Conservation (phyloP, 2,888 invertebrate genomes). For the Chrysolina haemoptera region DNA sequence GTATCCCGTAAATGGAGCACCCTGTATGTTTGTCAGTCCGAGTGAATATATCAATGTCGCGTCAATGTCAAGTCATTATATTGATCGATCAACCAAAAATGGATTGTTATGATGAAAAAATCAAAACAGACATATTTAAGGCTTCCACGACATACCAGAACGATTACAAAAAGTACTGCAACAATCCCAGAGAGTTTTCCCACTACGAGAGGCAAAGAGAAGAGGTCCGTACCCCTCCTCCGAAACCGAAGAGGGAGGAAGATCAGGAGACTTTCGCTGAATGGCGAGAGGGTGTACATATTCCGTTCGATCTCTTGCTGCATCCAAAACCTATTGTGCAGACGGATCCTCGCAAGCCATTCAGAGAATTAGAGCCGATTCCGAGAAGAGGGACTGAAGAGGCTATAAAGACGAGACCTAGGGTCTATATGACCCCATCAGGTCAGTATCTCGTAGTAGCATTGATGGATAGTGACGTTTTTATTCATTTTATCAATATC, state of each 20-base stretch:
- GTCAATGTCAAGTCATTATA: neutral
- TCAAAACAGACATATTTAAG: slow-evolving; percentile 58
- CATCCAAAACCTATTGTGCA: slow-evolving; percentile 62
- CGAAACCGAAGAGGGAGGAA: slow-evolving; percentile 44
- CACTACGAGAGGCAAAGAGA: slow-evolving; percentile 49
- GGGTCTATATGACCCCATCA: slow-evolving; percentile 65
- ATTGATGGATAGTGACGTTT: neutral
- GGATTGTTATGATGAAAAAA: slow-evolving; percentile 56
- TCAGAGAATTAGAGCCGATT: slow-evolving; percentile 47
- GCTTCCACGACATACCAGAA: slow-evolving; percentile 60
- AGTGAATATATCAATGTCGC: neutral
- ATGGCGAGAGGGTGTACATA: slow-evolving; percentile 55
- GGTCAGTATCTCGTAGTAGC: neutral
- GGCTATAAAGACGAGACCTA: slow-evolving; percentile 63
- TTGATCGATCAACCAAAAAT: slow-evolving; percentile 37
- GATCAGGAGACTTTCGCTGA: slow-evolving; percentile 62
- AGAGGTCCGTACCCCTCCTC: slow-evolving; percentile 46
- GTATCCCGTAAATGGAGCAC: too few species aligned
- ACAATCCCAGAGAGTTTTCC: slow-evolving; percentile 35
- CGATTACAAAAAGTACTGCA: slow-evolving; percentile 58
- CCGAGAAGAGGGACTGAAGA: slow-evolving; percentile 53
- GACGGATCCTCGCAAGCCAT: slow-evolving; percentile 57
- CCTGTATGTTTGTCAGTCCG: neutral
- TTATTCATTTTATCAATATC: neutral
- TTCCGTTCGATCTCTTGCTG: slow-evolving; percentile 64